Conservation (phyloP, 2,113 vertebrate genomes). For the Sinocyclocheilus anshuiensis region DNA sequence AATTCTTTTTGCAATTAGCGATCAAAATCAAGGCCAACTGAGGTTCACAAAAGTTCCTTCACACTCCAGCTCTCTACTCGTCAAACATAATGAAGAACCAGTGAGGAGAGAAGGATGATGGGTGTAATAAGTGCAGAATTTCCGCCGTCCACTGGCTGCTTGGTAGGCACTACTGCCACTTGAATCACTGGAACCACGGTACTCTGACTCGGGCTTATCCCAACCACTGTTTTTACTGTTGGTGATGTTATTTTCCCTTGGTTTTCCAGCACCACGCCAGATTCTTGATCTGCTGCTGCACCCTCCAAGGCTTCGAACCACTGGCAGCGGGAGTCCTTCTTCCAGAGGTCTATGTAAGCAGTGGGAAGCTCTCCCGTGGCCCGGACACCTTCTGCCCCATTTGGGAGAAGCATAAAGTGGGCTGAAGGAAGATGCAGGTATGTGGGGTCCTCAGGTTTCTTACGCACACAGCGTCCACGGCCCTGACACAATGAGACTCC, state of each 20-base stretch:
- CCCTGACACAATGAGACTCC: slow-evolving; percentile 75
- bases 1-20: neutral
- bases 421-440: slow-evolving; percentile 74
- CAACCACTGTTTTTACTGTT: slow-evolving; percentile 58
- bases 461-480: slow-evolving; percentile 76
- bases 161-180: slow-evolving; percentile 8
- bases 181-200: neutral
- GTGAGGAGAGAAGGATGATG: neutral
- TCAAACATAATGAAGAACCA: slow-evolving; percentile 17
- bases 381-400: slow-evolving; percentile 58
- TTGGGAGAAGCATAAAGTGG: slow-evolving; percentile 56
- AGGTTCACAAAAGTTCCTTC: neutral
- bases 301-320: slow-evolving; percentile 74
- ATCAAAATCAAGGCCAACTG: slow-evolving; percentile 27
- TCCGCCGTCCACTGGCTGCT: slow-evolving; percentile 13
- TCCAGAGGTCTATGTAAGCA: slow-evolving; percentile 68
- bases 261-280: slow-evolving; percentile 57
- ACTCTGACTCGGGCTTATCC: slow-evolving; percentile 27
- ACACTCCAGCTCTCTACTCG: neutral
- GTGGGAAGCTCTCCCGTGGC: slow-evolving; percentile 64
- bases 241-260: slow-evolving; percentile 29
- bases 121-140: neutral
- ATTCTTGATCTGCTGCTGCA: slow-evolving; percentile 70
- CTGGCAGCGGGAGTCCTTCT: slow-evolving; percentile 77
- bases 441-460: slow-evolving; percentile 66